Percentiles rank a stretch among this genome's conserved stretches.
These are phyloP conservation scores for Isoperla grammatica DNA, from an alignment of 2,888 invertebrate genomes.

Conservation along the genomic window DNA sequence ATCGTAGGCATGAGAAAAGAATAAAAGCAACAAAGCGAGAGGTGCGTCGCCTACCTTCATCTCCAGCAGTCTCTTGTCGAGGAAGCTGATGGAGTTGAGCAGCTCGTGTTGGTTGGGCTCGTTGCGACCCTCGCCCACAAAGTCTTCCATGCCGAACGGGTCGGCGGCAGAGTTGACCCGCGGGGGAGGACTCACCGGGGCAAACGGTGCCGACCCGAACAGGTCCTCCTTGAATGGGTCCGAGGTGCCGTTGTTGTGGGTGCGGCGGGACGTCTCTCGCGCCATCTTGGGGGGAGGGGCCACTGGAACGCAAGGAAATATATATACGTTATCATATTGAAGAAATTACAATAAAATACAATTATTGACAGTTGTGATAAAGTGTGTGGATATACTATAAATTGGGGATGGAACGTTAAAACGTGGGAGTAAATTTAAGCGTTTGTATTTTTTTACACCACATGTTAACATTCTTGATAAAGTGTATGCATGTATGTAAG, in stretches of 20 bases:
- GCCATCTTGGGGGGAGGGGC: conserved; percentile 83
- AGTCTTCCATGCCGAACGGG: conserved; percentile 82
- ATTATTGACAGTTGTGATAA: no score
- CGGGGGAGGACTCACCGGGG: conserved; percentile 36
- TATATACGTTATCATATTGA: no score
- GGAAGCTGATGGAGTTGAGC: conserved; percentile 68
- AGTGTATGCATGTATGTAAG: no score
- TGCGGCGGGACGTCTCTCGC: conserved; percentile 45
- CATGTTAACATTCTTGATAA: no score
- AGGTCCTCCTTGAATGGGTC: conserved; percentile 57
- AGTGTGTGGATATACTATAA: no score
- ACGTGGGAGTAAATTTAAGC: no score
- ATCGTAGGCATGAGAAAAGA: no score
- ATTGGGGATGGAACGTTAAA: no score
- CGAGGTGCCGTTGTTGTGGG: conserved; percentile 19
- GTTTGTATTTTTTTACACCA: no score
- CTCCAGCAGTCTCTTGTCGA: conserved; percentile 77
- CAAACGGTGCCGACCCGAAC: conserved; percentile 75
- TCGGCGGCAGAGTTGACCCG: conserved; percentile 43
- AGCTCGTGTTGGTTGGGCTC: conserved; percentile 52
- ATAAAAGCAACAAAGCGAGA: no score
- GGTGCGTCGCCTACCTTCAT: conserved; percentile 78
- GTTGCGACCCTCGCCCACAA: conserved; percentile 39
- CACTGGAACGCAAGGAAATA: conserved; percentile 53
- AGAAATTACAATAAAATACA: no score